Percentiles rank a stretch among this genome's conserved stretches.
Conservation (phyloP, 2,888 invertebrate genomes). For the Timema cristinae region DNA sequence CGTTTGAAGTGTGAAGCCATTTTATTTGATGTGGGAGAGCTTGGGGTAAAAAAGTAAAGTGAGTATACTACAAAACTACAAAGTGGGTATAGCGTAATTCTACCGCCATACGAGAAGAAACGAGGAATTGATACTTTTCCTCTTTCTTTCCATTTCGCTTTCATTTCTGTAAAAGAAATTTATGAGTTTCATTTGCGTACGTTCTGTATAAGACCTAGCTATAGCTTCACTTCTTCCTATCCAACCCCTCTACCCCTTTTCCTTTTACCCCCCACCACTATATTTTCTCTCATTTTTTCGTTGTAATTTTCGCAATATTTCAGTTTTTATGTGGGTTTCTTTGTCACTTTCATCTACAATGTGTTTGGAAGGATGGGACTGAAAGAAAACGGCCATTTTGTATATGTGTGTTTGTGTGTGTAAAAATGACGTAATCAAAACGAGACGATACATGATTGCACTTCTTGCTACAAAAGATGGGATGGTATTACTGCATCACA, state of each 20-base stretch:
- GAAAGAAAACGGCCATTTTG: not conserved
- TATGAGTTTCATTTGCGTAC: conserved; percentile 31
- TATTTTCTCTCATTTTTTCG: conserved; percentile 24
- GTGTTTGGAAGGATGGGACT: conserved; percentile 20
- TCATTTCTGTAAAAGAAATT: conserved; percentile 26
- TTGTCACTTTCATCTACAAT: conserved; percentile 29
- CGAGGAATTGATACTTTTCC: conserved; percentile 3
- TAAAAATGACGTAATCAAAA: conserved; percentile 5
- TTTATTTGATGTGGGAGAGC: too few species aligned
- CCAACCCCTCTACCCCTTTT: conserved; percentile 12
- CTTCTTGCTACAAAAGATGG: not conserved
- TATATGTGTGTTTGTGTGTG: not conserved
- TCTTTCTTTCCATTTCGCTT: conserved; percentile 23
- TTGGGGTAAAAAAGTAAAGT: too few species aligned
- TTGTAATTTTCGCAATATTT: conserved; percentile 31
- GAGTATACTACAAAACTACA: too few species aligned
- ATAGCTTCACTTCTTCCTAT: conserved; percentile 22
- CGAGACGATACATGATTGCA: conserved; percentile 9
- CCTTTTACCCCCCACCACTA: conserved; percentile 6
- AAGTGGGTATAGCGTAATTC: too few species aligned
- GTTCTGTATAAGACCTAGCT: conserved; percentile 23
- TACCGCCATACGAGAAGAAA: too few species aligned
- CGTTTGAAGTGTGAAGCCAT: too few species aligned
- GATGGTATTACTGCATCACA: too few species aligned
- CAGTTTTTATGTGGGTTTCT: conserved; percentile 31